These are phyloP conservation scores for Macrostomum lignano DNA, from an alignment of 1,140 invertebrate species.

Conservation along the genomic window DNA sequence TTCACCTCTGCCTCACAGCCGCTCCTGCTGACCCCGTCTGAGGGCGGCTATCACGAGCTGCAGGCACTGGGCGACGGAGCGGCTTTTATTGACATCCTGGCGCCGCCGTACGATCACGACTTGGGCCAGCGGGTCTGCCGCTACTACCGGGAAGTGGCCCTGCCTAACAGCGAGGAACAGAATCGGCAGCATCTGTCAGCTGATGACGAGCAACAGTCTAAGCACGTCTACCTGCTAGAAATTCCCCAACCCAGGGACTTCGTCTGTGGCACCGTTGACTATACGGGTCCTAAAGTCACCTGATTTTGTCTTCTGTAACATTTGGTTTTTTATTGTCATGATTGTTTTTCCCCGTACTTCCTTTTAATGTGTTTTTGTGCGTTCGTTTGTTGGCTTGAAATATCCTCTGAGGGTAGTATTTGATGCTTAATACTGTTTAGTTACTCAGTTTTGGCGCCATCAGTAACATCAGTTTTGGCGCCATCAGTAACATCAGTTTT, in stretches of 20 bases:
- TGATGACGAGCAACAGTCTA: neutral
- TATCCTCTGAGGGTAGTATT: too few relatives aligned
- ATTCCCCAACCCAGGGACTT: slow-evolving; percentile 12
- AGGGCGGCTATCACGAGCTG: slow-evolving; percentile 56
- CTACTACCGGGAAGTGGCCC: slow-evolving; percentile 15
- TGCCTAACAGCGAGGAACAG: neutral
- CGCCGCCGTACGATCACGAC: slow-evolving; percentile 42
- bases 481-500: too few relatives aligned
- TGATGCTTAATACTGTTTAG: too few relatives aligned
- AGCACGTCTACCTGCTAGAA: slow-evolving; percentile 9
- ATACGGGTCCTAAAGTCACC: slow-evolving; percentile 14
- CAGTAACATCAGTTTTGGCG: too few relatives aligned
- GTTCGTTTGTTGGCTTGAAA: too few relatives aligned
- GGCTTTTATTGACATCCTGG: slow-evolving; percentile 62
- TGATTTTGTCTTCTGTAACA: too few relatives aligned
- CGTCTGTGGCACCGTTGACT: slow-evolving; percentile 14
- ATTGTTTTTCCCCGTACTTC: too few relatives aligned
- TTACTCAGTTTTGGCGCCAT: too few relatives aligned
- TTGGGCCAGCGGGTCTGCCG: slow-evolving; percentile 14
- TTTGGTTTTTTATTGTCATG: too few relatives aligned
- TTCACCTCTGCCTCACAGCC: slow-evolving; percentile 30
- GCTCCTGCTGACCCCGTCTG: slow-evolving; percentile 36
- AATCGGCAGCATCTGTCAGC: neutral
- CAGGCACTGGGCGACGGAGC: slow-evolving; percentile 38
- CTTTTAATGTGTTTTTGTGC: too few relatives aligned